phyloP scores from a whole-genome alignment of 2,888 invertebrate genomes.

The Drosophila atroscutellata region DNA sequence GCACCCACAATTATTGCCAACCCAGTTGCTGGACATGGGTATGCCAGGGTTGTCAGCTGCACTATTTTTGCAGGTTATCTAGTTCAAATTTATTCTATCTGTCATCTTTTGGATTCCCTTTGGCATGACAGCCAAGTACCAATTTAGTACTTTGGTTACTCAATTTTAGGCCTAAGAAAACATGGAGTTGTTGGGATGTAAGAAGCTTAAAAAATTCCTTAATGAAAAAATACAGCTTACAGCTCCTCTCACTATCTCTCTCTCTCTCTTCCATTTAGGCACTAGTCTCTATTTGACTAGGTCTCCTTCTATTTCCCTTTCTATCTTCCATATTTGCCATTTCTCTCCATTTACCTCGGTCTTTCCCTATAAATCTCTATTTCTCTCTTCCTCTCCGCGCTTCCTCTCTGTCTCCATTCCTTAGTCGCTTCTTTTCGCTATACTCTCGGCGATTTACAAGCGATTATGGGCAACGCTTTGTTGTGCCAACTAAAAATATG shows the following conservation, averaged over 20 bases:
- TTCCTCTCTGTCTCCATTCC: background rate
- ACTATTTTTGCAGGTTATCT: background rate
- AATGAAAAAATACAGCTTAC: background rate
- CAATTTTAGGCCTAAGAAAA: background rate
- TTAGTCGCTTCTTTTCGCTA: background rate
- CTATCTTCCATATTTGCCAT: background rate
- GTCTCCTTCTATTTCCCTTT: background rate
- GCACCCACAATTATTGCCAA: conserved; percentile 16
- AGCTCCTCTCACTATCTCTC: background rate
- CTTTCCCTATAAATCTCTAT: background rate
- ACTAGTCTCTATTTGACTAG: background rate
- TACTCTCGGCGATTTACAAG: conserved; percentile 48
- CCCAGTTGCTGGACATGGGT: background rate
- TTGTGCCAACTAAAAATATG: conserved; percentile 73
- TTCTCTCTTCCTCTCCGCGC: background rate
- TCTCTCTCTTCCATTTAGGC: background rate
- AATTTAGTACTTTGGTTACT: background rate
- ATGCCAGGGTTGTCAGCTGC: conserved; percentile 5
- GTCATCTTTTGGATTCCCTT: background rate
- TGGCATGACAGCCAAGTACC: too few species aligned
- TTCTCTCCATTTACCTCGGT: background rate
- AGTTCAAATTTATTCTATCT: background rate
- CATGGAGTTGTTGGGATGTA: fast-evolving
- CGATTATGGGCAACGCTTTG: conserved; percentile 69
- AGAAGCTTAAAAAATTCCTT: background rate